Percentiles rank a stretch among this genome's conserved stretches.
Conservation (phyloP, 2,797 vertebrate genomes). For the Sciurus carolinensis region DNA sequence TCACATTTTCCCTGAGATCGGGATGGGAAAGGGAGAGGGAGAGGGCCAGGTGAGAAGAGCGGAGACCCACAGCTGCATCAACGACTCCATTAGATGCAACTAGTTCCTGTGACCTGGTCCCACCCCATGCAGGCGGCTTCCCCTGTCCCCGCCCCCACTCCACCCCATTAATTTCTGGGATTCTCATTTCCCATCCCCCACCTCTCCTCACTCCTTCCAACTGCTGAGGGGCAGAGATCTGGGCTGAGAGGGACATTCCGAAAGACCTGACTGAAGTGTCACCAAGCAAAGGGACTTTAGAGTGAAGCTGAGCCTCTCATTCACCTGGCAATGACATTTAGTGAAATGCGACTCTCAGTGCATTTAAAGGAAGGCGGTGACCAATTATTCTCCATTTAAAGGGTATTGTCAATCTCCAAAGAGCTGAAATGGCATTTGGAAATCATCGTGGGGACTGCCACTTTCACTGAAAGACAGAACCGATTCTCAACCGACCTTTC, state of each 20-base stretch:
- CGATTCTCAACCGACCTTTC: constrained; percentile 71
- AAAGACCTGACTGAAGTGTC: constrained; percentile 73
- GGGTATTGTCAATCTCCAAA: constrained; percentile 83
- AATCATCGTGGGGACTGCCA: constrained; percentile 69
- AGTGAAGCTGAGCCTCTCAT: constrained; percentile 72
- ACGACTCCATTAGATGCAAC: not conserved
- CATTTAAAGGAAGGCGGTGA: constrained; percentile 83
- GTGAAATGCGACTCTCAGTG: constrained; percentile 83
- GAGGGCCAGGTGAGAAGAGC: no score
- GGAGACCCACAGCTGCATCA: rapidly evolving
- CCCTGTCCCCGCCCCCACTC: not conserved
- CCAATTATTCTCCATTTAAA: constrained; percentile 87
- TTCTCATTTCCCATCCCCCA: constrained; percentile 60
- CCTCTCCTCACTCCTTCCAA: constrained; percentile 60
- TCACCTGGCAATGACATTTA: constrained; percentile 84
- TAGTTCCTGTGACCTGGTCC: not conserved
- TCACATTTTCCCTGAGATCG: not conserved
- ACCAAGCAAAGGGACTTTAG: constrained; percentile 68
- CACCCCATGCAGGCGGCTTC: not conserved
- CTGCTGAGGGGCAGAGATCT: constrained; percentile 68
- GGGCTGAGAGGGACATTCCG: constrained; percentile 71
- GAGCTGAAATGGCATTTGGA: constrained; percentile 86
- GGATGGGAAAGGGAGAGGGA: not conserved
- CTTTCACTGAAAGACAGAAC: constrained; percentile 78
- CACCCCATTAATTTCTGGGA: not conserved